Conservation (phyloP, 1,140 invertebrate genomes). For the Papilio dardanus region DNA sequence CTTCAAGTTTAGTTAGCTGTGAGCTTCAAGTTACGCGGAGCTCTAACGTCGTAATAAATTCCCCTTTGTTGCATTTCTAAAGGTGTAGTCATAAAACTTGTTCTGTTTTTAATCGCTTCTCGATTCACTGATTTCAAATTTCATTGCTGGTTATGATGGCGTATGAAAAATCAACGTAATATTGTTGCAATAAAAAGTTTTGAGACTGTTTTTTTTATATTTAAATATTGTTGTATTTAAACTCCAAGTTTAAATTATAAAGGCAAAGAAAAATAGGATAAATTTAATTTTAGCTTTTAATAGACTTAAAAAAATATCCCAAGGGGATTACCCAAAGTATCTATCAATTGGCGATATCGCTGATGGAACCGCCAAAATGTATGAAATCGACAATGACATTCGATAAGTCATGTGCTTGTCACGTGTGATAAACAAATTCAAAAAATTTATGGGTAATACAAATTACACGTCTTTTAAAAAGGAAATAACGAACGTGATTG, state of each 20-base stretch:
- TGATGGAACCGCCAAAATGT: no score
- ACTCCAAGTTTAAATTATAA: not conserved
- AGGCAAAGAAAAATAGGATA: not conserved
- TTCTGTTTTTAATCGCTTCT: constrained; percentile 36
- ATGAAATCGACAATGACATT: no score
- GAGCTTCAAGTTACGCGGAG: constrained; percentile 43
- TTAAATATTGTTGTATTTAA: not conserved
- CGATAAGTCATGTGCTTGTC: no score
- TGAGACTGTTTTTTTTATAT: not conserved
- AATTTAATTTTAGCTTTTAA: not conserved
- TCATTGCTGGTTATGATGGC: constrained; percentile 6
- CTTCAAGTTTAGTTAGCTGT: constrained; percentile 50
- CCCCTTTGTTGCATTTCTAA: constrained; percentile 39
- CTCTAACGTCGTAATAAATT: constrained; percentile 51
- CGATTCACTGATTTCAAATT: constrained; percentile 33
- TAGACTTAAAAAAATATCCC: not conserved
- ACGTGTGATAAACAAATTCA: no score
- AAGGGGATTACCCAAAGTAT: no score
- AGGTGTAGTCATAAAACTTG: constrained; percentile 39
- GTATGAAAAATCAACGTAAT: not conserved
- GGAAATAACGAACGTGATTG: no score
- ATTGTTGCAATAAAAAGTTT: constrained; percentile 19
- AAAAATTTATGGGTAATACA: no score
- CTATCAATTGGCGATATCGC: no score
- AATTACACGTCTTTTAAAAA: no score